Evolutionary conservation across 2,888 invertebrate species (phyloP), one percentile per base, ranked within the genome.

Genomic region (Macrosiphum euphorbiae): DNA sequence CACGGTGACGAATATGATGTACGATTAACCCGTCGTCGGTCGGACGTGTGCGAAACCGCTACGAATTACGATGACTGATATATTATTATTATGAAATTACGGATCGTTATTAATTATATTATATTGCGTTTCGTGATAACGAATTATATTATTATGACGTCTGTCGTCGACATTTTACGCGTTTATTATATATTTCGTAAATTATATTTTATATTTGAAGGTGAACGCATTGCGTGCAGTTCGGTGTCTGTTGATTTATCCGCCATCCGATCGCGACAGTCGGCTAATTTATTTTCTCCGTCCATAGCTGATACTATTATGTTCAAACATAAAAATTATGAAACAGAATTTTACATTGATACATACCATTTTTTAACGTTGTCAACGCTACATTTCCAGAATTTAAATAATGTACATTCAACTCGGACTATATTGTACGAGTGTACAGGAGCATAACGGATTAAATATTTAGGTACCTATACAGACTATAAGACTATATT

Each of bases 51-150:
- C 89, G 13, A 28, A 41, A 58, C 44, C 28, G 28, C 89, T 4
- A 89, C 58, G 16, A 78, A 58, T 58, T 58, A 26, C 58, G 58
- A 58, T 58, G 58, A 26, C n/a, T 52, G 58, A 41, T 89, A 58
- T 41, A 58, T 44, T 47, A 47, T 44, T 44, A 85, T 47, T 85
- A 44, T 44, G 20, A 78, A 78, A 78, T 78, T 35, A 58, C 89
- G n/a, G 44, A 58, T 89, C 61, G n/a, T 58, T 78, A 78, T 78
- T 78, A 78, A 78, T 78, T 35, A 78, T 78, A 78, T 41, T 24
- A 78, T 20, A 78, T 78, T 78, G 35, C 35, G 20, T 78, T 78
- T 41, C 35, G 35, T 0, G 78, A 78, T 78, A 78, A 35, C 20
- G 20, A 0, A 55, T 78, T 89, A 89, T 61, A 24, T 7, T 20